These are phyloP conservation scores for Nineta flava DNA, from an alignment of 2,888 invertebrate species.

Conservation along the genomic window DNA sequence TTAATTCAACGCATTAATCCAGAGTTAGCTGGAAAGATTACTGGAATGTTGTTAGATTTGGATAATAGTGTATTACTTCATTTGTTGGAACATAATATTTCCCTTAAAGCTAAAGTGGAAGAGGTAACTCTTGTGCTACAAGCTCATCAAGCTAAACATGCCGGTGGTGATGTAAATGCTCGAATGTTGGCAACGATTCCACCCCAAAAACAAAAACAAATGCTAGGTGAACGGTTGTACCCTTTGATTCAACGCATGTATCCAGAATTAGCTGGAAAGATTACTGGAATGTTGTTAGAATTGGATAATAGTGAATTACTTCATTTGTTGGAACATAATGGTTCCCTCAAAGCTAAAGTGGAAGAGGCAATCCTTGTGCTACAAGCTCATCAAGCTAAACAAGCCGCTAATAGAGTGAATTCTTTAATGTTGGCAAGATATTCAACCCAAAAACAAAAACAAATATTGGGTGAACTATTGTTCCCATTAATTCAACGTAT, in stretches of 20 bases:
- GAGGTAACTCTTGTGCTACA: constrained; percentile 58
- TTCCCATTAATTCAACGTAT: constrained; percentile 93
- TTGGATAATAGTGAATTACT: constrained; percentile 96
- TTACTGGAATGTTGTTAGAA: constrained; percentile 97
- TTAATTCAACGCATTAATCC: constrained; percentile 91
- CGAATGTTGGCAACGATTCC: constrained; percentile 91
- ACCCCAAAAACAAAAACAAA: constrained; percentile 96
- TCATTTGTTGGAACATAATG: constrained; percentile 94
- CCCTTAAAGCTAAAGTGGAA: constrained; percentile 91
- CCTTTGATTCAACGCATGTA: constrained; percentile 93
- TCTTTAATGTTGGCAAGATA: constrained; percentile 96
- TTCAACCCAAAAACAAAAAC: constrained; percentile 92
- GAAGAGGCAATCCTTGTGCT: constrained; percentile 97
- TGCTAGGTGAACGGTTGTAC: constrained; percentile 96
- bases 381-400: constrained; percentile 93
- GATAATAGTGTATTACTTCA: constrained; percentile 95
- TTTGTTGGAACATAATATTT: constrained; percentile 93
- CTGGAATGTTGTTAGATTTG: constrained; percentile 74
- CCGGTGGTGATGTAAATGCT: constrained; percentile 93
- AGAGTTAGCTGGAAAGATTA: constrained; percentile 85
- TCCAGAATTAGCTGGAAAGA: constrained; percentile 86
- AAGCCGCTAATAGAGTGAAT: constrained; percentile 77
- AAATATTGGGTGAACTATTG: constrained; percentile 96
- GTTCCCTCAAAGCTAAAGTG: constrained; percentile 90
- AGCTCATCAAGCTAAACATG: constrained; percentile 71